Conservation (phyloP, 2,888 invertebrate species). For the Dryadula phaetusa region DNA sequence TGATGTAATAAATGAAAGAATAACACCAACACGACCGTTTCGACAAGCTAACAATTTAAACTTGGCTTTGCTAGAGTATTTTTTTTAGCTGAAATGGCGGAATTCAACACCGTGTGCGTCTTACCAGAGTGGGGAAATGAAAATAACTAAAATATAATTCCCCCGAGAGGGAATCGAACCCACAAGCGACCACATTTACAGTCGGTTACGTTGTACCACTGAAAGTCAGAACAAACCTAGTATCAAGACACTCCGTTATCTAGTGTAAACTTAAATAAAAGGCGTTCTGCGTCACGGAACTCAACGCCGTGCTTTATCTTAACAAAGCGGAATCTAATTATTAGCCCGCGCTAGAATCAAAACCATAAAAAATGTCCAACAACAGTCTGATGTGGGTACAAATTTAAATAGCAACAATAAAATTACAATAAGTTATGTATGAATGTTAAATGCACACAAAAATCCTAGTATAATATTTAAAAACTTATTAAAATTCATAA, state of each 20-base stretch:
- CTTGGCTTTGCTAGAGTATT: background rate
- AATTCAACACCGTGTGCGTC: too few species aligned
- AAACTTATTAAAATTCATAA: constrained; percentile 8
- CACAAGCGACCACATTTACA: too few species aligned
- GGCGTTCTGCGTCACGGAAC: too few species aligned
- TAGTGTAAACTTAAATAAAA: background rate
- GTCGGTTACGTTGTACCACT: too few species aligned
- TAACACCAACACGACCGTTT: constrained; percentile 3
- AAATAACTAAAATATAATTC: too few species aligned
- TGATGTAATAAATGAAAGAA: background rate
- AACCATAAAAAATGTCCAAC: too few species aligned
- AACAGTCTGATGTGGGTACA: too few species aligned
- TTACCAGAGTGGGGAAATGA: too few species aligned
- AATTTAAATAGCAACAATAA: constrained; percentile 2
- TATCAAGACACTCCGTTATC: background rate
- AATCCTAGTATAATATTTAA: background rate
- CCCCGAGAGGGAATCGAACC: too few species aligned
- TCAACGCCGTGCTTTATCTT: background rate
- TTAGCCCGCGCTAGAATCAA: too few species aligned
- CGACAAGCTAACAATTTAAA: background rate
- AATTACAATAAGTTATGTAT: constrained; percentile 21
- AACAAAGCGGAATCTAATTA: too few species aligned
- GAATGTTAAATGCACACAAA: constrained; percentile 1
- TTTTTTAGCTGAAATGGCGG: too few species aligned
- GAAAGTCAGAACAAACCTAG: background rate